Conservation (phyloP, 2,113 vertebrate species). For the Sclerurus mexicanus region DNA sequence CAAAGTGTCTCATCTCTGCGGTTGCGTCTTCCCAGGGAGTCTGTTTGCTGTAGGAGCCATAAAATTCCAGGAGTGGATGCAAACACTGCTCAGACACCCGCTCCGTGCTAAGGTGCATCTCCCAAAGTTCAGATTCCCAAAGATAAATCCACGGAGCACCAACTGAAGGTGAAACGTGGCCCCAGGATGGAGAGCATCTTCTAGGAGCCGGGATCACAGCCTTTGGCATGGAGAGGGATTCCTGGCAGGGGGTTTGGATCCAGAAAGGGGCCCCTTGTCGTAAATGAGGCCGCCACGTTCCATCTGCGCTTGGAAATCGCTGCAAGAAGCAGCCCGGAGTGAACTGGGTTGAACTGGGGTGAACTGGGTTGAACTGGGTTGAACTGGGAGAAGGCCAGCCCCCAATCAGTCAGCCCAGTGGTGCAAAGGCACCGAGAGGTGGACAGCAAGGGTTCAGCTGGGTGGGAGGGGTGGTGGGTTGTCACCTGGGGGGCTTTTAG, state of each 20-base stretch:
- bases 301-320: neutral
- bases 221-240: neutral
- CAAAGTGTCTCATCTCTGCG: neutral
- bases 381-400: neutral
- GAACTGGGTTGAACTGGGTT: neutral
- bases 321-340: neutral
- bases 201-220: neutral
- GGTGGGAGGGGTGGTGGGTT: no score
- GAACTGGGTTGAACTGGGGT: neutral
- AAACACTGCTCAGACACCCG: neutral
- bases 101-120: fast-evolving
- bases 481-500: neutral
- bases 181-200: neutral
- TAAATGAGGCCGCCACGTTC: fast-evolving
- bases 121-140: neutral
- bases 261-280: neutral
- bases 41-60: neutral
- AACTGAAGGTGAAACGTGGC: fast-evolving
- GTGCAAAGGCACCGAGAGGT: fast-evolving
- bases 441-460: no score
- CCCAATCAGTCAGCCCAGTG: neutral
- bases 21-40: neutral
- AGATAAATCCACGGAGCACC: fast-evolving
- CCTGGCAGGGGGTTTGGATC: fast-evolving
- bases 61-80: neutral